Conservation (phyloP, 1,140 invertebrate species). For the Solen grandis region DNA sequence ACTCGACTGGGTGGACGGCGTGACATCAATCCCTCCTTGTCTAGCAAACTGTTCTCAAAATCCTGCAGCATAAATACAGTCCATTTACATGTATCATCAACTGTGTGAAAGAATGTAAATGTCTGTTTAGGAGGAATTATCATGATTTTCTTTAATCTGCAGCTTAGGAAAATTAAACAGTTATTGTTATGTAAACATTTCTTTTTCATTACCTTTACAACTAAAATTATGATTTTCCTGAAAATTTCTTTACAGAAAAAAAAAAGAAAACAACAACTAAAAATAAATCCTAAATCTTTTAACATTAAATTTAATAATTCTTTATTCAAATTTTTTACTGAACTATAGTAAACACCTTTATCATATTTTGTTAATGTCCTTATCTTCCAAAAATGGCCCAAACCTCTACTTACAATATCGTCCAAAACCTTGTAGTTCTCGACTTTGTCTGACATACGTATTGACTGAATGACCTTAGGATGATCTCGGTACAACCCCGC, state of each 20-base stretch:
- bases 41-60: slow-evolving; percentile 17
- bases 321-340: not conserved
- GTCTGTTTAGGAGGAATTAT: not conserved
- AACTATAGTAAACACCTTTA: not conserved
- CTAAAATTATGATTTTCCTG: not conserved
- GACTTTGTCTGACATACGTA: slow-evolving; percentile 42
- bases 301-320: not conserved
- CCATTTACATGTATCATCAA: not conserved
- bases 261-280: too few species aligned
- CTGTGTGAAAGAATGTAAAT: not conserved
- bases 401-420: slow-evolving; percentile 7
- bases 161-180: not conserved
- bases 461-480: slow-evolving; percentile 27
- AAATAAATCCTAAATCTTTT: not conserved
- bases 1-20: slow-evolving; percentile 28
- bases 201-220: not conserved
- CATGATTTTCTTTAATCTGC: not conserved
- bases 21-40: slow-evolving; percentile 33
- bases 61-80: not conserved
- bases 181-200: not conserved
- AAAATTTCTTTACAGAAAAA: too few species aligned
- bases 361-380: not conserved
- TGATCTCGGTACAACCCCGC: slow-evolving; percentile 25
- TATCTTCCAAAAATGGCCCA: not conserved
- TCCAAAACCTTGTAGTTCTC: slow-evolving; percentile 42